Percentiles rank a stretch among this genome's conserved stretches.
phyloP scores from a whole-genome alignment of 2,888 invertebrate genomes.

The Coelinius sp. region DNA sequence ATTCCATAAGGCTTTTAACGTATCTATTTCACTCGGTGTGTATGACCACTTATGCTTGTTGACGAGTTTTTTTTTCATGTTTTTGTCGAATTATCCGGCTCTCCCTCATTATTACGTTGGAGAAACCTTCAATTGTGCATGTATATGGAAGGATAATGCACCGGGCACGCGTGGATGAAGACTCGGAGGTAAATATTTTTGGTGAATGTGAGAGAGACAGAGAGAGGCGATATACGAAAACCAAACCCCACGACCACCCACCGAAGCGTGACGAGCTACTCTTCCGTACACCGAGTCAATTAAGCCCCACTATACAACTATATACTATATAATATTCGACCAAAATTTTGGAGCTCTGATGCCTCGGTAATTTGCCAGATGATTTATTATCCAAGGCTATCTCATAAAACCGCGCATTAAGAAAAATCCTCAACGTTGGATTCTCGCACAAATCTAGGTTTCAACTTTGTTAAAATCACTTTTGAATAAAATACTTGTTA shows the following conservation, averaged over 20 bases:
- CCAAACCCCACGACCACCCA: slow-evolving; percentile 37
- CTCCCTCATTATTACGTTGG: slow-evolving; percentile 21
- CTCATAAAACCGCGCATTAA: background rate
- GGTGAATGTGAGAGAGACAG: slow-evolving; percentile 23
- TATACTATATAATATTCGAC: slow-evolving; percentile 1
- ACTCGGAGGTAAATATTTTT: slow-evolving; percentile 44
- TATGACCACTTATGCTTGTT: background rate
- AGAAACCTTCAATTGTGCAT: slow-evolving; percentile 37
- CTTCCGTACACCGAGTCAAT: slow-evolving; percentile 33
- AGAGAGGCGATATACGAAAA: background rate
- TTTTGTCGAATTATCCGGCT: slow-evolving; percentile 7
- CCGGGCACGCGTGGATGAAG: slow-evolving; percentile 40
- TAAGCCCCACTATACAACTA: slow-evolving; percentile 15
- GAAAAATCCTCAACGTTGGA: background rate
- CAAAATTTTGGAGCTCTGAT: slow-evolving; percentile 3
- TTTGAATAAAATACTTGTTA: slow-evolving; percentile 8
- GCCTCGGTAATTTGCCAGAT: slow-evolving; percentile 24
- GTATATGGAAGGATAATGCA: background rate
- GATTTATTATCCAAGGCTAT: slow-evolving; percentile 17
- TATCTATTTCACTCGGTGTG: slow-evolving; percentile 65
- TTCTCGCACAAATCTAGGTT: background rate
- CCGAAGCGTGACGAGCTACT: slow-evolving; percentile 42
- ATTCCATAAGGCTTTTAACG: slow-evolving; percentile 63
- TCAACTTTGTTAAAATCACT: background rate
- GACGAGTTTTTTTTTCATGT: slow-evolving; percentile 5